Conservation (phyloP, 2,797 vertebrate species). For the Sitta carolinensis region DNA sequence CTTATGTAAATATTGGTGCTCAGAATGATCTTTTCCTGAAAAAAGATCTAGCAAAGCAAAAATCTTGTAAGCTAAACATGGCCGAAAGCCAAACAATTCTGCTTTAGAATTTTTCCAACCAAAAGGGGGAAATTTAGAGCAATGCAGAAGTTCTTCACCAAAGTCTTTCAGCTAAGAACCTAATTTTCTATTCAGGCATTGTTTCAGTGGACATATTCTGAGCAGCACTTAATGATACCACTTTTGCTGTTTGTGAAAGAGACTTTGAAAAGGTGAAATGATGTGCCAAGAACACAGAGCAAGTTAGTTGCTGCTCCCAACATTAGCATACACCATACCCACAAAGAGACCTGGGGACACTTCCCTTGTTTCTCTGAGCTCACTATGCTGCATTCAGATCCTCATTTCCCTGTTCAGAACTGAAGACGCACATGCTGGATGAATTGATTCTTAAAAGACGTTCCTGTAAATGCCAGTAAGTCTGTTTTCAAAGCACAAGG, state of each 20-base stretch:
- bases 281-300: not conserved
- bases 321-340: not conserved
- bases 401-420: not conserved
- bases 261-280: not conserved
- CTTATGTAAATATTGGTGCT: constrained; percentile 20
- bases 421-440: not conserved
- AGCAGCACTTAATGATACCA: not conserved
- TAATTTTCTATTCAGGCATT: not conserved
- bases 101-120: not conserved
- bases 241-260: not conserved
- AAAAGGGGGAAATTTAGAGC: not conserved
- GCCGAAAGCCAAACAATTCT: not conserved
- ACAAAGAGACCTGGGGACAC: not conserved
- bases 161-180: not conserved
- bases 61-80: not conserved
- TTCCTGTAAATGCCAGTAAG: not conserved
- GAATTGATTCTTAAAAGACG: not conserved
- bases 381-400: not conserved
- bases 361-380: not conserved
- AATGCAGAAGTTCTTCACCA: not conserved
- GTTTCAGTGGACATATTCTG: not conserved
- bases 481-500: not conserved
- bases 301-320: not conserved
- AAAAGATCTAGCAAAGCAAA: not conserved
- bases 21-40: not conserved